A percentile compares a stretch with the other conserved stretches of the same genome.
These are phyloP conservation scores for Drosophila cognata DNA, from an alignment of 2,888 invertebrate species.

Conservation along the genomic window DNA sequence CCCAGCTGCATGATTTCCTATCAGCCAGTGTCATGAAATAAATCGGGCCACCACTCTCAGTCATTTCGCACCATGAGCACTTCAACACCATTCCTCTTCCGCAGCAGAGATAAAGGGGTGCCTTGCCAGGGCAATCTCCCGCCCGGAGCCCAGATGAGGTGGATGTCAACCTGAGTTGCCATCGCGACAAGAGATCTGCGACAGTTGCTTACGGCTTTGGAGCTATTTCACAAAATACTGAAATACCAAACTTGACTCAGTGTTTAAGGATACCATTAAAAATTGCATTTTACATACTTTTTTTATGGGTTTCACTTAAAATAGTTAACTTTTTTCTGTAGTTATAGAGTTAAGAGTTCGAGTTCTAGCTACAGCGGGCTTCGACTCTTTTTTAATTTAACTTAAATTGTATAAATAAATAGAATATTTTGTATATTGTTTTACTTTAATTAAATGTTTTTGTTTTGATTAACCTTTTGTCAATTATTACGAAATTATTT, in stretches of 20 bases:
- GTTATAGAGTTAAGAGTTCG: not conserved
- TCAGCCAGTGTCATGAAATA: not conserved
- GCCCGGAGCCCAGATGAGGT: not conserved
- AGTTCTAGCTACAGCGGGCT: not conserved
- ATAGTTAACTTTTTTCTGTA: not conserved
- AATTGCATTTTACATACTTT: not conserved
- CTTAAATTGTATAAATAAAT: not conserved
- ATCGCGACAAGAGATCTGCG: not conserved
- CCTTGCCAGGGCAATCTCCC: not conserved
- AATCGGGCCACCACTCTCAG: not conserved
- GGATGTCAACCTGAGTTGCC: not conserved
- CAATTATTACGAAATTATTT: not conserved
- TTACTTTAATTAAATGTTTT: not conserved
- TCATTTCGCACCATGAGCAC: not conserved
- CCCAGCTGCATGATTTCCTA: not conserved
- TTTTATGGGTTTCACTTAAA: not conserved
- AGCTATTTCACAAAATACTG: not conserved
- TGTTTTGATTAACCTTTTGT: not conserved
- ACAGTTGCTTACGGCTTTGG: not conserved
- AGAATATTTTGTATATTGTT: not conserved
- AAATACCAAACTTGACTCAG: not conserved
- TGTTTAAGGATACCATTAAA: not conserved
- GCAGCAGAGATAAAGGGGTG: not conserved
- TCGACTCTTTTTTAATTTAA: not conserved
- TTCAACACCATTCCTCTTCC: not conserved